A percentile compares a stretch with the other conserved stretches of the same genome.
phyloP scores from a whole-genome alignment of 2,113 vertebrate species.

The Oophaga pumilio region DNA sequence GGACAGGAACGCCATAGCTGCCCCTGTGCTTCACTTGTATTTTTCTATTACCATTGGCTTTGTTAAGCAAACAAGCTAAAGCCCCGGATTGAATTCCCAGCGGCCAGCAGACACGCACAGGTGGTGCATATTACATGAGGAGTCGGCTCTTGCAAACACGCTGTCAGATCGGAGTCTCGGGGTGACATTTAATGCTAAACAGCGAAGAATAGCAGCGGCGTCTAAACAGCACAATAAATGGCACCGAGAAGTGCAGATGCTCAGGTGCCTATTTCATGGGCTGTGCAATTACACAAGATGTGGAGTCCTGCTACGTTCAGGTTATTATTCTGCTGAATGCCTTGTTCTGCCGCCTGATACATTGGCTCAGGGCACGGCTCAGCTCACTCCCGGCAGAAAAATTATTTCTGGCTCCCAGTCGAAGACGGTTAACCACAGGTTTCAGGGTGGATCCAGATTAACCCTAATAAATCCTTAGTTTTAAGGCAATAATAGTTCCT shows the following conservation, averaged over 20 bases:
- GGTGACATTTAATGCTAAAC: constrained; percentile 56
- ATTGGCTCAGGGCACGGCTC: background rate
- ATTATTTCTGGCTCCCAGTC: constrained; percentile 15
- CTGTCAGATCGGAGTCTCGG: constrained; percentile 44
- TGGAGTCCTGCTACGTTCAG: background rate
- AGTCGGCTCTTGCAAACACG: constrained; percentile 52
- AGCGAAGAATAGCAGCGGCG: constrained; percentile 16
- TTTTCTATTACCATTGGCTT: constrained; percentile 59
- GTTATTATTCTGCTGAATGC: constrained; percentile 25
- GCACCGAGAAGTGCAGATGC: constrained; percentile 32
- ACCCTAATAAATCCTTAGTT: background rate
- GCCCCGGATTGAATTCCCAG: constrained; percentile 54
- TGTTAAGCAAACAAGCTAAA: constrained; percentile 60
- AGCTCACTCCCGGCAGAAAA: background rate
- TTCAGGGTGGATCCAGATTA: constrained; percentile 27
- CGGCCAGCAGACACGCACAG: constrained; percentile 56
- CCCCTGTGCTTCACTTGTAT: constrained; percentile 46
- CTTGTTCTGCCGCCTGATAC: constrained; percentile 13
- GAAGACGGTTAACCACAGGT: constrained; percentile 25
- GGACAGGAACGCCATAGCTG: constrained; percentile 42
- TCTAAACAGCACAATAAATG: constrained; percentile 47
- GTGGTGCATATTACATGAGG: constrained; percentile 59
- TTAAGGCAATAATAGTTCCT: background rate
- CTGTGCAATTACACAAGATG: constrained; percentile 40
- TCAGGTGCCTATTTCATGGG: constrained; percentile 23